Evolutionary conservation across 2,888 invertebrate genomes (phyloP).

Genomic region (Carpatolechia fugitivella): DNA sequence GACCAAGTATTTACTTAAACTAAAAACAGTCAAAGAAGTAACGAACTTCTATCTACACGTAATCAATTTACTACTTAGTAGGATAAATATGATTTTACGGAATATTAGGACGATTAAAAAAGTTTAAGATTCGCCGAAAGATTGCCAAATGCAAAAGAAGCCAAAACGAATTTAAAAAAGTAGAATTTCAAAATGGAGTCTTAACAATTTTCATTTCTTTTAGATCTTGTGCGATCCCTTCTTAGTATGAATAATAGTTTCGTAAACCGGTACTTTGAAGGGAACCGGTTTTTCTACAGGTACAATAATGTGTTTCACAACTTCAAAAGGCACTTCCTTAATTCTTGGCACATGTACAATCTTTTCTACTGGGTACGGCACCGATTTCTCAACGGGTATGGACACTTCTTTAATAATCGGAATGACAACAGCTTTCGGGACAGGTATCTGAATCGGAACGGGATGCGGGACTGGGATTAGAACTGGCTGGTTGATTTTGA

Average conservation of each 20-base stretch:
- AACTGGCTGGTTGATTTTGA: conserved; percentile 77
- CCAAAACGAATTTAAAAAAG: background rate
- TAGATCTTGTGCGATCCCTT: conserved; percentile 75
- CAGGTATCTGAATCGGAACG: conserved; percentile 84
- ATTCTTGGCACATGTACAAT: conserved; percentile 82
- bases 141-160: background rate
- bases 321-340: conserved; percentile 84
- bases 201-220: conserved; percentile 18
- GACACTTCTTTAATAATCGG: conserved; percentile 84
- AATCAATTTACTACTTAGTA: background rate
- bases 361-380: conserved; percentile 85
- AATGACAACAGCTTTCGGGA: conserved; percentile 83
- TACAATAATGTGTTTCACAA: conserved; percentile 84
- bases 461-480: conserved; percentile 81
- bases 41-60: conserved; percentile 3
- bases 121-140: background rate
- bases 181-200: background rate
- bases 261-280: conserved; percentile 85
- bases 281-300: conserved; percentile 84
- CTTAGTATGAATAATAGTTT: conserved; percentile 84
- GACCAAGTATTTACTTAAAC: conserved; percentile 2
- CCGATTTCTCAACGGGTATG: conserved; percentile 85
- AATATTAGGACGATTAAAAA: background rate
- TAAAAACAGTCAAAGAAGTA: conserved; percentile 6
- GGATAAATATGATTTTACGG: background rate